phyloP scores from a whole-genome alignment of 2,888 invertebrate genomes.

The Malthinus seriepunctatus region DNA sequence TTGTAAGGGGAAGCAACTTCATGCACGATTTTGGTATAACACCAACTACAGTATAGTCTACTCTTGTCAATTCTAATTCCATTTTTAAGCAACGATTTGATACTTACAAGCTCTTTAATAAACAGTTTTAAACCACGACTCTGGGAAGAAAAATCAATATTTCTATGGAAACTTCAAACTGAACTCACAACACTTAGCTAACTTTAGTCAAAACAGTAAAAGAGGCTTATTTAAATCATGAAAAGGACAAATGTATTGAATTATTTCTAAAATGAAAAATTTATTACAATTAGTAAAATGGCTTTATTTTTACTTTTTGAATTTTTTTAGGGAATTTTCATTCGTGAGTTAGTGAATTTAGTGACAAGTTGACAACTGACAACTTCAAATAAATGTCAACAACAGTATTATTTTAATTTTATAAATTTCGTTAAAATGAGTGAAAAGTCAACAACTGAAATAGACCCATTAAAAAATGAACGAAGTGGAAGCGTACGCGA shows the following conservation, averaged over 20 bases:
- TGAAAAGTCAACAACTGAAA: conserved; percentile 39
- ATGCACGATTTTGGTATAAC: conserved; percentile 78
- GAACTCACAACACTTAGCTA: not conserved
- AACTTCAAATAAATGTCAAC: too few species aligned
- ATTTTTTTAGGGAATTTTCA: not conserved
- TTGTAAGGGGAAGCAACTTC: conserved; percentile 71
- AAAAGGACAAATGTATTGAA: too few species aligned
- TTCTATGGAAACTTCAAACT: not conserved
- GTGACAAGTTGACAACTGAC: too few species aligned
- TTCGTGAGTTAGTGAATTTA: not conserved
- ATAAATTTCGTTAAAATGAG: conserved; percentile 5
- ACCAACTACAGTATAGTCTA: conserved; percentile 83
- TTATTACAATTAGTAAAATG: too few species aligned
- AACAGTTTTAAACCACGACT: not conserved
- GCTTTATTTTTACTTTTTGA: too few species aligned
- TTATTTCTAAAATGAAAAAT: too few species aligned
- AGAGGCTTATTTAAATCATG: too few species aligned
- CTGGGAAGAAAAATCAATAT: not conserved
- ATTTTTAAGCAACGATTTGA: conserved; percentile 52
- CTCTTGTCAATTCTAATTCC: conserved; percentile 78
- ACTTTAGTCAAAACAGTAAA: too few species aligned
- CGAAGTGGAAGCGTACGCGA: conserved; percentile 51
- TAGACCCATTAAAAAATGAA: conserved; percentile 62
- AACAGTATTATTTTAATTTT: not conserved
- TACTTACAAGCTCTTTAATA: not conserved